phyloP scores from a whole-genome alignment of 2,888 invertebrate genomes.

The Drosophila kambysellisi region DNA sequence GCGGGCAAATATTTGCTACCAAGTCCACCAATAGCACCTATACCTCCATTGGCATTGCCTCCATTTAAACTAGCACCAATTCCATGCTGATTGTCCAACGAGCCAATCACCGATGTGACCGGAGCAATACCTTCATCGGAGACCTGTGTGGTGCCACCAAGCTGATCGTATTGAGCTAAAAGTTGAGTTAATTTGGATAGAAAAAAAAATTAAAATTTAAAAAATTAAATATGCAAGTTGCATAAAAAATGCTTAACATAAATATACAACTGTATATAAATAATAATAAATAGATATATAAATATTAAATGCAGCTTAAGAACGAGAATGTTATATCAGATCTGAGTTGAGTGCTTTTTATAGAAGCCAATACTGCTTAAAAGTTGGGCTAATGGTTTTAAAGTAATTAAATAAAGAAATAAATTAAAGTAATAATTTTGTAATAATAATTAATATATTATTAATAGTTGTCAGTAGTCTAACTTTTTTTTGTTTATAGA shows the following conservation, averaged over 20 bases:
- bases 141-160: conserved; percentile 83
- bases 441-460: too few species aligned
- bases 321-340: not conserved
- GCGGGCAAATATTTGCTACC: conserved; percentile 71
- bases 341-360: not conserved
- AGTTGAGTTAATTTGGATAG: not conserved
- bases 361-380: not conserved
- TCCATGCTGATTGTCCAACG: conserved; percentile 66
- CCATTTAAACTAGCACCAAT: not conserved
- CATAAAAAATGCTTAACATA: not conserved
- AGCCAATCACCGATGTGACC: conserved; percentile 83
- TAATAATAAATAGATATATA: not conserved
- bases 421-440: too few species aligned
- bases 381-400: not conserved
- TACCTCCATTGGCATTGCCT: not conserved
- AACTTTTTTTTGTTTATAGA: not conserved
- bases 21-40: conserved; percentile 4
- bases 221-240: not conserved
- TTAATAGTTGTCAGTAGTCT: not conserved
- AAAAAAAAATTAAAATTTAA: not conserved
- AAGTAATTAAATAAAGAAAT: not conserved
- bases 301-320: not conserved
- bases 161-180: conserved; percentile 84
- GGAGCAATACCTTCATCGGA: conserved; percentile 84
- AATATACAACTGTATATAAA: not conserved